Evolutionary conservation across 1,140 invertebrate species (phyloP).

Genomic region (Chrysomallon squamiferum): DNA sequence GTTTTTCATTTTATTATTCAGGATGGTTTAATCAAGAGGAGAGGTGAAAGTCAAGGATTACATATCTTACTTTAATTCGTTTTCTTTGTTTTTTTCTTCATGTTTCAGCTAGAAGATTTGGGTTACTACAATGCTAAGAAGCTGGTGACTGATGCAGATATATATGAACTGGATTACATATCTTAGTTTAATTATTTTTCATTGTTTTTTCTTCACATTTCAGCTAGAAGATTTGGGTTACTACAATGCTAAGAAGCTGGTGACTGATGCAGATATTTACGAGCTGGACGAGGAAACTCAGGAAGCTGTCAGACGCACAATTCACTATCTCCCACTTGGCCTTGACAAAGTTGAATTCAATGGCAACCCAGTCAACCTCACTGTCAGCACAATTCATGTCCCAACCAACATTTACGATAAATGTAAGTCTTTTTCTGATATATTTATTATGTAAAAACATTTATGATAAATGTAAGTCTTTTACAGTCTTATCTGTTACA

Average conservation of each 20-base stretch:
- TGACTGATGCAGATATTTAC: slow-evolving; percentile 24
- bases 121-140: slow-evolving; percentile 60
- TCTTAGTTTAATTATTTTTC: too few species aligned
- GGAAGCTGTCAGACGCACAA: slow-evolving; percentile 16
- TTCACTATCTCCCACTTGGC: slow-evolving; percentile 56
- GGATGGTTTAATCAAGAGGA: too few species aligned
- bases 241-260: slow-evolving; percentile 58
- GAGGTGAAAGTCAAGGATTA: too few species aligned
- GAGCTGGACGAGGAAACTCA: slow-evolving; percentile 14
- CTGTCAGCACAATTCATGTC: slow-evolving; percentile 88
- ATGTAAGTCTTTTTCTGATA: slow-evolving; percentile 70
- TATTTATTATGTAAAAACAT: too few species aligned
- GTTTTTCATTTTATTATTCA: too few species aligned
- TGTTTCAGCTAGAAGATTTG: slow-evolving; percentile 26
- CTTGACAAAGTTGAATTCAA: slow-evolving; percentile 81
- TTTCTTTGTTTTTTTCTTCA: too few species aligned
- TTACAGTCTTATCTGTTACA: too few species aligned
- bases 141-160: slow-evolving; percentile 32
- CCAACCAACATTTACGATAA: slow-evolving; percentile 93
- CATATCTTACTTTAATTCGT: too few species aligned
- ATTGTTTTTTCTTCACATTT: too few species aligned
- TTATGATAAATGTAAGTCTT: too few species aligned
- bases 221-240: slow-evolving; percentile 42
- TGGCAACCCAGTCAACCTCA: slow-evolving; percentile 81
- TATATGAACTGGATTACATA: slow-evolving; percentile 16